Evolutionary conservation across 2,888 invertebrate species (phyloP).

Genomic region (Dryobota labecula): DNA sequence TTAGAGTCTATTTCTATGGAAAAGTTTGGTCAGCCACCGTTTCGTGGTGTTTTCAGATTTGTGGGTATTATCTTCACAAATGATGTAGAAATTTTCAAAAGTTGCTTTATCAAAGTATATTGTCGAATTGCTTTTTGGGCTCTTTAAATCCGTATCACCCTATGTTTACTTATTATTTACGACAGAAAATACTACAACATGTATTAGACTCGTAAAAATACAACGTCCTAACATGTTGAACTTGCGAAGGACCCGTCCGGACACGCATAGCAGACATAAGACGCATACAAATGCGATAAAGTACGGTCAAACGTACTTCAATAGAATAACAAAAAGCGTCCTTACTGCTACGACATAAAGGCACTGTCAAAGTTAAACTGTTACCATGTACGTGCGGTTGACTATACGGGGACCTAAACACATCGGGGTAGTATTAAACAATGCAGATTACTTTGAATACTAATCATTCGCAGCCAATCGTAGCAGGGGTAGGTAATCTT

Average conservation of each 20-base stretch:
- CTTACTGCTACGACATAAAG: background rate
- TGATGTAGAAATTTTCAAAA: background rate
- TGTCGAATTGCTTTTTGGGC: background rate
- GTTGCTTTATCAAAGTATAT: background rate
- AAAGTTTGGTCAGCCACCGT: background rate
- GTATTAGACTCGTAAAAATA: slow-evolving; percentile 5
- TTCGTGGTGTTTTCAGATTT: background rate
- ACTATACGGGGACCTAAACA: background rate
- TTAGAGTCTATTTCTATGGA: background rate
- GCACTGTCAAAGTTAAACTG: background rate
- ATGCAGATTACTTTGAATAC: slow-evolving; percentile 9
- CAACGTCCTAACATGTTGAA: slow-evolving; percentile 11
- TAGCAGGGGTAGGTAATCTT: background rate
- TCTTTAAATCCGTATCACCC: background rate
- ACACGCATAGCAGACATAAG: slow-evolving; percentile 15
- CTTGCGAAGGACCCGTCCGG: slow-evolving; percentile 15
- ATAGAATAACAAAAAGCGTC: background rate
- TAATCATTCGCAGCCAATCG: background rate
- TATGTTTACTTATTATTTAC: background rate
- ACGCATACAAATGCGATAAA: slow-evolving; percentile 37
- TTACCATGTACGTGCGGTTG: too few species aligned
- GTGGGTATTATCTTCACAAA: background rate
- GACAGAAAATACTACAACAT: background rate
- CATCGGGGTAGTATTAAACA: slow-evolving; percentile 18
- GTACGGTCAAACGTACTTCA: background rate